Percentiles rank a stretch among this genome's conserved stretches.
Evolutionary conservation across 2,888 invertebrate genomes (phyloP).

Genomic region (Hirudinaria manillensis): DNA sequence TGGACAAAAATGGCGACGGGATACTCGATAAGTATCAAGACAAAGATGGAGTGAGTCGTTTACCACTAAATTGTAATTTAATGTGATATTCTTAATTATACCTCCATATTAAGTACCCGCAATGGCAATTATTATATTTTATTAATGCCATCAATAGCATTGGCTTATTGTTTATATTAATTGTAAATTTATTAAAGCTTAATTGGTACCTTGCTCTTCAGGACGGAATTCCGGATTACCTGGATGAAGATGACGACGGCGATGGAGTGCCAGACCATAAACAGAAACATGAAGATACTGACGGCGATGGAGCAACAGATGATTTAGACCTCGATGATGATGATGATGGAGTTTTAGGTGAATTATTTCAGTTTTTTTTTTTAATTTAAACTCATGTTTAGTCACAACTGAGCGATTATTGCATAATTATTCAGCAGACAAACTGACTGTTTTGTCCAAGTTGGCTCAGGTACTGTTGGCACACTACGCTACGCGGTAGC

Average conservation of each 20-base stretch:
- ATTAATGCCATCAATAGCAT: too few relatives aligned
- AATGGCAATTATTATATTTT: too few relatives aligned
- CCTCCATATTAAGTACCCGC: too few relatives aligned
- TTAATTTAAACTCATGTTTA: neutral
- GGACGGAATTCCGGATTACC: conserved; percentile 32
- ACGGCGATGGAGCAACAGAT: conserved; percentile 24
- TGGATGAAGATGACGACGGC: conserved; percentile 31
- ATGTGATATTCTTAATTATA: too few relatives aligned
- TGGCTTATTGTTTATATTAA: too few relatives aligned
- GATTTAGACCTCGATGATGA: conserved; percentile 25
- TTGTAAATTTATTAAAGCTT: too few relatives aligned
- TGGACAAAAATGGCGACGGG: conserved; percentile 33
- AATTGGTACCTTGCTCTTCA: neutral
- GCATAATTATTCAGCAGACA: neutral
- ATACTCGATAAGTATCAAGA: conserved; percentile 30
- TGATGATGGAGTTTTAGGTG: conserved; percentile 25
- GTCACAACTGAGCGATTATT: neutral
- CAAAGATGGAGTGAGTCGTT: conserved; percentile 14
- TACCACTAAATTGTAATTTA: neutral
- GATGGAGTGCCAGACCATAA: conserved; percentile 24
- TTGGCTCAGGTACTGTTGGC: too few relatives aligned
- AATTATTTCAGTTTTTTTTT: neutral
- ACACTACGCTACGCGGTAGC: too few relatives aligned
- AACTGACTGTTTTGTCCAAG: too few relatives aligned
- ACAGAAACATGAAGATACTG: conserved; percentile 19